Conservation (phyloP, 2,113 vertebrate genomes). For the Festucalex cinctus region DNA sequence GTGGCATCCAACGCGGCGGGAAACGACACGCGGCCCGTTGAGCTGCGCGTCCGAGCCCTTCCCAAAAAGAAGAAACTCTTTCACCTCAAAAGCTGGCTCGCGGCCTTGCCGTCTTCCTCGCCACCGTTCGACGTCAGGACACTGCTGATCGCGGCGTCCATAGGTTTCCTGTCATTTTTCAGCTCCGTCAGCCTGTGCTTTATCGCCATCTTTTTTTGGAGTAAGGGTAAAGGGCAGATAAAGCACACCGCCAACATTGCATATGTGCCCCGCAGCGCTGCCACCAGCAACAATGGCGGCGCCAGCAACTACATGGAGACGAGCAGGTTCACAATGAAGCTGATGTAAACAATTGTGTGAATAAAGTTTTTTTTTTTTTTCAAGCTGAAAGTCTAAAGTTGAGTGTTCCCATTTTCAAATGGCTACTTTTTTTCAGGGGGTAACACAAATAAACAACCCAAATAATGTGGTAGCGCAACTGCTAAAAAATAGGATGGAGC, state of each 20-base stretch:
- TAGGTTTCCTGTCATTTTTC: slow-evolving; percentile 82
- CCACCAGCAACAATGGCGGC: slow-evolving; percentile 12
- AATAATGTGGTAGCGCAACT: too few species aligned
- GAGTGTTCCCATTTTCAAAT: neutral
- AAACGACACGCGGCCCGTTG: slow-evolving; percentile 73
- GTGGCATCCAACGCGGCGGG: slow-evolving; percentile 81
- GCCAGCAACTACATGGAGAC: slow-evolving; percentile 57
- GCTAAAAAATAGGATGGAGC: too few species aligned
- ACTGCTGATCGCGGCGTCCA: slow-evolving; percentile 75
- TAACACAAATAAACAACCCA: too few species aligned
- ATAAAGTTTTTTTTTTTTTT: slow-evolving; percentile 1
- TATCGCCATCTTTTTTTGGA: slow-evolving; percentile 84
- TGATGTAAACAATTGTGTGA: slow-evolving; percentile 57
- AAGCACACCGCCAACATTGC: slow-evolving; percentile 81
- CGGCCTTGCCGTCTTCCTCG: slow-evolving; percentile 45
- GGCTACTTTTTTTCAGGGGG: neutral
- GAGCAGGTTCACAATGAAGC: slow-evolving; percentile 72
- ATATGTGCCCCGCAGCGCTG: slow-evolving; percentile 70
- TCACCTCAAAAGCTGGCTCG: slow-evolving; percentile 54
- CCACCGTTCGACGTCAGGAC: slow-evolving; percentile 73
- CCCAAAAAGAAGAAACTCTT: slow-evolving; percentile 51
- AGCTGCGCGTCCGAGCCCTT: slow-evolving; percentile 69
- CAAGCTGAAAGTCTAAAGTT: neutral
- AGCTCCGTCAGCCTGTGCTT: slow-evolving; percentile 83
- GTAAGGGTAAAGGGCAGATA: slow-evolving; percentile 78